A percentile compares a stretch with the other conserved stretches of the same genome.
Conservation (phyloP, 2,113 vertebrate genomes). For the Otus sunia region DNA sequence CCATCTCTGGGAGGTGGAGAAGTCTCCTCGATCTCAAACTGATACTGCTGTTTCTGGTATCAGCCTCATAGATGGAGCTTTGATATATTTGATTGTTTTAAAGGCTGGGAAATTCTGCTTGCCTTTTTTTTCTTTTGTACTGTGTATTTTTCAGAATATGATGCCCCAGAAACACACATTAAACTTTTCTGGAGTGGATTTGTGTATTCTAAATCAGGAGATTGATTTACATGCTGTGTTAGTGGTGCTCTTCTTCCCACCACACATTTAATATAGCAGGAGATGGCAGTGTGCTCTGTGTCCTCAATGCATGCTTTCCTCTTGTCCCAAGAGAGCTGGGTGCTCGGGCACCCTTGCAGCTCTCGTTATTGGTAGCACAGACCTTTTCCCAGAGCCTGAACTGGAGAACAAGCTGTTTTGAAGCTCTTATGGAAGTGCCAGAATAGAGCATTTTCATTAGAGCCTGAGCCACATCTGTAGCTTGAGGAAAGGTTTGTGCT, state of each 20-base stretch:
- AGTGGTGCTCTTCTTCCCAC: neutral
- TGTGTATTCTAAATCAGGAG: neutral
- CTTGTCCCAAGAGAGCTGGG: neutral
- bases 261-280: neutral
- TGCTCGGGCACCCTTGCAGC: neutral
- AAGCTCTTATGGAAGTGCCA: neutral
- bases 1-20: neutral
- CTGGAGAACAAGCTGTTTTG: neutral
- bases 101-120: neutral
- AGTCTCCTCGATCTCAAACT: neutral
- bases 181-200: constrained; percentile 23
- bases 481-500: neutral
- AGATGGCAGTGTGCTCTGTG: neutral
- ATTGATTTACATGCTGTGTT: rapidly evolving
- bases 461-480: neutral
- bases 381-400: neutral
- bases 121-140: neutral
- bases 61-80: neutral
- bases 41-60: neutral
- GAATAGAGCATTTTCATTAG: neutral
- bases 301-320: neutral
- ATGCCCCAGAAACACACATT: neutral
- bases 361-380: neutral
- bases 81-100: neutral
- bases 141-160: neutral